Evolutionary conservation across 2,888 invertebrate species (phyloP), one percentile per base, ranked within the genome.

Genomic region (Phrixothrix hirtus): DNA sequence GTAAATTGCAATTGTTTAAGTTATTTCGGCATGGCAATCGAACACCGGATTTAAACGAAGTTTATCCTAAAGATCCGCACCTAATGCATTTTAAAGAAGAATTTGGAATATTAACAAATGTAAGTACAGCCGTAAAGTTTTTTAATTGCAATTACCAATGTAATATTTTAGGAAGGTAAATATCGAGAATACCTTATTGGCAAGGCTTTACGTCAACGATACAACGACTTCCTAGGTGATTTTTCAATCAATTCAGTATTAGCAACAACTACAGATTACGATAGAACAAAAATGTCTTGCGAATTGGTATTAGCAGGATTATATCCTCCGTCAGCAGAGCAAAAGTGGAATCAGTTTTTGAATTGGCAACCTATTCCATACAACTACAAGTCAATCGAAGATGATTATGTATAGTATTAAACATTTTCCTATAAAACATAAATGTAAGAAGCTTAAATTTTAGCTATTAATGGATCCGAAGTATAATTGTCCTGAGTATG

Each of bases 21-120:
- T 72, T 89, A 37, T 86, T 83, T 69, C 79, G 90, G 38, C 90
- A 91, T 79, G 90, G 90, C 11, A 85, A 88, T 62, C 76, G 90
- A 65, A 85, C 87, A 56, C 88, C 89, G 3, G 82, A 83, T 30
- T 50, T 51, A 26, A 58, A 35, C 35, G 81, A 81, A 58, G 81
- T 85, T 3, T 91, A 86, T 69, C 84, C 86, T 10, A 83, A 77
- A 57, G 88, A 89, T 77, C 84, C 84, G 2, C 78, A 85, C 59
- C 79, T 83, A 60, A 78, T 80, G 12, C 81, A 81, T 71, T 83
- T 83, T 77, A 88, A 88, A 6, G 84, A 81, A 62, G 89, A 89
- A 41, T 86, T 84, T 80, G 88, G 87, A 38, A 87, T 89, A 70
- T 75, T 91, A 38, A 89, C 89, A 36, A 84, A 83, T 75, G 89